Conservation (phyloP, 2,888 invertebrate genomes). For the Tenthredo mesomela region DNA sequence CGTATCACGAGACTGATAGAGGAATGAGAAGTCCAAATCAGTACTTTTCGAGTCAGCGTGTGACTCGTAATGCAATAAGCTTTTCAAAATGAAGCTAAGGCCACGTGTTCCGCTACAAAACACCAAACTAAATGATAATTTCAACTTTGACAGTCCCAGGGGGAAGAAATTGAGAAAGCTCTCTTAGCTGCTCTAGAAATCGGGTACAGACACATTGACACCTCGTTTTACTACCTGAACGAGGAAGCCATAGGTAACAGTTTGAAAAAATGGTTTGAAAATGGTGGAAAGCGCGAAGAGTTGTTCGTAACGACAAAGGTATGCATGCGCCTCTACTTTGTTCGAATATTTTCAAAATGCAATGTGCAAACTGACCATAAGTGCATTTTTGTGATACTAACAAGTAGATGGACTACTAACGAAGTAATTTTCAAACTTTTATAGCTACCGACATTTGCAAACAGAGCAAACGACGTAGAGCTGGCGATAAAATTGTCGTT, state of each 20-base stretch:
- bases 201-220: constrained; percentile 90
- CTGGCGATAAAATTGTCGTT: constrained; percentile 84
- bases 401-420: not conserved
- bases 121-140: no score
- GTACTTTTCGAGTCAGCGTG: not conserved
- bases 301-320: constrained; percentile 92
- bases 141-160: constrained; percentile 78
- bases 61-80: not conserved
- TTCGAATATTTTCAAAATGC: not conserved
- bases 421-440: not conserved
- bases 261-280: constrained; percentile 83
- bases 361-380: no score
- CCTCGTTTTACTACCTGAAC: constrained; percentile 89
- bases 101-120: no score
- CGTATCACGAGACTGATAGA: not conserved
- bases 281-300: constrained; percentile 84
- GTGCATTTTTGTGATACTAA: no score
- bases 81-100: no score
- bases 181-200: constrained; percentile 83
- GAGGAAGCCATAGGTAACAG: constrained; percentile 87
- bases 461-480: constrained; percentile 84
- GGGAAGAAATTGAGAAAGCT: constrained; percentile 83
- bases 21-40: not conserved
- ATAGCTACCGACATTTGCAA: constrained; percentile 86
- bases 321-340: not conserved